Percentiles rank a stretch among this genome's conserved stretches.
These are phyloP conservation scores for Saccostrea echinata DNA, from an alignment of 1,140 invertebrate genomes.

Conservation along the genomic window DNA sequence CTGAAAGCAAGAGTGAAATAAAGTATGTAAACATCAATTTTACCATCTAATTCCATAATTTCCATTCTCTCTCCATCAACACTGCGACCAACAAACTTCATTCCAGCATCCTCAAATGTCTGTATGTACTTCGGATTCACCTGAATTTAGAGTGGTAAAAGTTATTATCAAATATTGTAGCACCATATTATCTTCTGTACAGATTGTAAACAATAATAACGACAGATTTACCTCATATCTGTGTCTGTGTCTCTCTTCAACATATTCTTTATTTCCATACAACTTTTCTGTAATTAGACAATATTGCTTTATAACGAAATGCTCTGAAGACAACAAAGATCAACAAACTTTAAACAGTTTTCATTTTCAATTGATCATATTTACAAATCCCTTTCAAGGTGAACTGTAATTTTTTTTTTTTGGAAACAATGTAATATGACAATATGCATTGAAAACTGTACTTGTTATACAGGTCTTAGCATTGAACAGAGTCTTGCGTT, in stretches of 20 bases:
- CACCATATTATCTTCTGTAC: neutral
- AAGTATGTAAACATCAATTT: neutral
- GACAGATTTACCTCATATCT: slow-evolving; percentile 83
- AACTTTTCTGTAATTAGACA: slow-evolving; percentile 85
- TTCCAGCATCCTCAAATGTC: slow-evolving; percentile 89
- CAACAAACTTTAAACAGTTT: too few species aligned
- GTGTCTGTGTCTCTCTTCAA: slow-evolving; percentile 98
- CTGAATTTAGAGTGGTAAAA: slow-evolving; percentile 56
- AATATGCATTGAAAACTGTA: slow-evolving; percentile 80
- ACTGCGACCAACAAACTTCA: slow-evolving; percentile 93
- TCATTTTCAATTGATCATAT: too few species aligned
- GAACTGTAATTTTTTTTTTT: too few species aligned
- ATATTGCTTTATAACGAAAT: too few species aligned
- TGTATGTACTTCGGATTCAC: slow-evolving; percentile 94
- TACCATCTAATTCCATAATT: slow-evolving; percentile 84
- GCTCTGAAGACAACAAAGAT: too few species aligned
- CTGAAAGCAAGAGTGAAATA: neutral
- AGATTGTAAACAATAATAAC: neutral
- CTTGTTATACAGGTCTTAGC: slow-evolving; percentile 84
- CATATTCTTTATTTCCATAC: slow-evolving; percentile 89
- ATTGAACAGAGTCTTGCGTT: slow-evolving; percentile 91
- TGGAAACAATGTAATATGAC: too few species aligned
- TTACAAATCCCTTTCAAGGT: too few species aligned
- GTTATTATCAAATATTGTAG: too few species aligned
- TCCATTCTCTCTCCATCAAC: slow-evolving; percentile 91